Conservation (phyloP, 2,113 vertebrate species). For the Phodopus roborovskii region DNA sequence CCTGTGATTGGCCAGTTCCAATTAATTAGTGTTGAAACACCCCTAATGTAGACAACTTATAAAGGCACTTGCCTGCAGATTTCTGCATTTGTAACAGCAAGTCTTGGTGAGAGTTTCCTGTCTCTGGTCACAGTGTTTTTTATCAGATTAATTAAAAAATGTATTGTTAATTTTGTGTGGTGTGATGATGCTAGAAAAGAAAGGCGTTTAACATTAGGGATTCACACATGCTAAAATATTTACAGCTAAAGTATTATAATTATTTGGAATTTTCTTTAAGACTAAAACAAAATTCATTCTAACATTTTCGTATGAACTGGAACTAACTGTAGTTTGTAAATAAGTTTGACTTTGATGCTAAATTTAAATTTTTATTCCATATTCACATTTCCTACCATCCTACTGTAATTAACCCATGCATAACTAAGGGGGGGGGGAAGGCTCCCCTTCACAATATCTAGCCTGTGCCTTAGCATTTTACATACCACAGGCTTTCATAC, state of each 20-base stretch:
- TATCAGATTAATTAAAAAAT: neutral
- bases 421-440: conserved; percentile 3
- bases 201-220: neutral
- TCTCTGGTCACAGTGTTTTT: conserved; percentile 1
- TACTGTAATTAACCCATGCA: neutral
- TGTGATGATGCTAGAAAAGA: neutral
- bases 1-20: neutral
- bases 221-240: conserved; percentile 15
- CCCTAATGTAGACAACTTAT: neutral
- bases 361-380: conserved; percentile 23
- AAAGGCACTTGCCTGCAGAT: neutral
- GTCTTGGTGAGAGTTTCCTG: neutral
- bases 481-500: neutral
- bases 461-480: conserved; percentile 22
- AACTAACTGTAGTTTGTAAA: conserved; percentile 24
- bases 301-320: neutral
- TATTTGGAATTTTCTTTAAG: conserved; percentile 21
- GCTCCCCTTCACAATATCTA: neutral
- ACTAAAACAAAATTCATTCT: neutral
- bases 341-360: conserved; percentile 43
- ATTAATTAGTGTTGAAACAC: conserved; percentile 5
- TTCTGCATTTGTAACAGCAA: conserved; percentile 10
- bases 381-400: neutral
- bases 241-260: neutral
- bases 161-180: conserved; percentile 31